Conservation (phyloP, 2,888 invertebrate species). For the Amblyjoppa proteus region DNA sequence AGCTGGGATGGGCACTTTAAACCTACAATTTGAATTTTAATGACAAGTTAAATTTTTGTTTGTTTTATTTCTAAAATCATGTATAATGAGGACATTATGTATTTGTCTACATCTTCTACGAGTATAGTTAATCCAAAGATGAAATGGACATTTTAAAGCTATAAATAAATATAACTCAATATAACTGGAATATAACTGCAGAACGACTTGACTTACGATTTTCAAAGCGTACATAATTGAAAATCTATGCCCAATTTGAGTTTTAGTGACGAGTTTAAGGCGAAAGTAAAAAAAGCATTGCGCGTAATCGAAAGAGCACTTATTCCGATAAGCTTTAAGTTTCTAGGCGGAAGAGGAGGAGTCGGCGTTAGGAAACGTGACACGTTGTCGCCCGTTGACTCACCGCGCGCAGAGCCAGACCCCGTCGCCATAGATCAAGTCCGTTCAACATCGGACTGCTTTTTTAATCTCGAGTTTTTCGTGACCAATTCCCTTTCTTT, state of each 20-base stretch:
- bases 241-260: no score
- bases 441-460: background rate
- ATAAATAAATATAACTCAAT: no score
- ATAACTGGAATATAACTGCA: no score
- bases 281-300: background rate
- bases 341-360: constrained; percentile 29
- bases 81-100: constrained; percentile 19
- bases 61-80: constrained; percentile 19
- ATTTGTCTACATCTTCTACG: background rate
- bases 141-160: background rate
- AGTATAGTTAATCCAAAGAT: background rate
- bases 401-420: background rate
- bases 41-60: no score
- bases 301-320: background rate
- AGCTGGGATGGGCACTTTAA: background rate
- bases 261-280: background rate
- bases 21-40: background rate
- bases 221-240: no score
- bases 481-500: background rate
- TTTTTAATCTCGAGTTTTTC: background rate
- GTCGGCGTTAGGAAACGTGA: constrained; percentile 26
- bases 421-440: background rate
- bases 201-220: no score
- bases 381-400: constrained; percentile 23
- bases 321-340: constrained; percentile 33